These are phyloP conservation scores for Acanthurus tractus DNA, from an alignment of 2,797 vertebrate species.

Conservation along the genomic window DNA sequence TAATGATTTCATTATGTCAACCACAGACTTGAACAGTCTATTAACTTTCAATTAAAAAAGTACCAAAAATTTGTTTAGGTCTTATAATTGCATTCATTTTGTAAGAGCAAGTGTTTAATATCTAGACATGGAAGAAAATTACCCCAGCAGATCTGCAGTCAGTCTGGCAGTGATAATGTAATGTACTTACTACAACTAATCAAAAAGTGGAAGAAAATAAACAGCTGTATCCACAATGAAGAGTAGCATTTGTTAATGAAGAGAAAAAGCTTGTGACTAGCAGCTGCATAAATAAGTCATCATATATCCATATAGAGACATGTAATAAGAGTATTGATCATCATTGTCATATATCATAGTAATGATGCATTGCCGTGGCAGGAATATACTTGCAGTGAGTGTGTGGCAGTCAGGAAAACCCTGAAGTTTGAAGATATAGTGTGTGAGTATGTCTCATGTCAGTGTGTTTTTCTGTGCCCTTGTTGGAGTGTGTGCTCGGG, in stretches of 20 bases:
- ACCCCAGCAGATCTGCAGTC: conserved; percentile 20
- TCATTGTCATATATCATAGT: conserved; percentile 51
- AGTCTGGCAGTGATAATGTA: conserved; percentile 41
- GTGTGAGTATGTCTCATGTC: conserved; percentile 36
- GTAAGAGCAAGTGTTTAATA: background rate
- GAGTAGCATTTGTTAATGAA: conserved; percentile 16
- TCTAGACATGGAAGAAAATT: background rate
- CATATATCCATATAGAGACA: conserved; percentile 63
- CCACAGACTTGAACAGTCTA: background rate
- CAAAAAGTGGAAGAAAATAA: conserved; percentile 16
- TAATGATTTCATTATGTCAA: background rate
- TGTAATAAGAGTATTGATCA: conserved; percentile 52
- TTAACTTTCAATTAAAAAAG: conserved; percentile 6
- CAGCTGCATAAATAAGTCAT: conserved; percentile 75
- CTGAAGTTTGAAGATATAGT: conserved; percentile 36
- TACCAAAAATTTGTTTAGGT: background rate
- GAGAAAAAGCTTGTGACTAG: conserved; percentile 53
- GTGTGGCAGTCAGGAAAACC: conserved; percentile 40
- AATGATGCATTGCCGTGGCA: conserved; percentile 64
- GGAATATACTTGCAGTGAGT: conserved; percentile 69
- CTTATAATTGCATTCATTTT: background rate
- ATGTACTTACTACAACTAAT: conserved; percentile 24
- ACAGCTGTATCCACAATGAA: conserved; percentile 8
- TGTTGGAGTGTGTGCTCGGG: conserved; percentile 41
- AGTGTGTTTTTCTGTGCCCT: conserved; percentile 53